Base-by-base conservation (phyloP, 2,888 invertebrate species). In the Tenthredo livida region DNA sequence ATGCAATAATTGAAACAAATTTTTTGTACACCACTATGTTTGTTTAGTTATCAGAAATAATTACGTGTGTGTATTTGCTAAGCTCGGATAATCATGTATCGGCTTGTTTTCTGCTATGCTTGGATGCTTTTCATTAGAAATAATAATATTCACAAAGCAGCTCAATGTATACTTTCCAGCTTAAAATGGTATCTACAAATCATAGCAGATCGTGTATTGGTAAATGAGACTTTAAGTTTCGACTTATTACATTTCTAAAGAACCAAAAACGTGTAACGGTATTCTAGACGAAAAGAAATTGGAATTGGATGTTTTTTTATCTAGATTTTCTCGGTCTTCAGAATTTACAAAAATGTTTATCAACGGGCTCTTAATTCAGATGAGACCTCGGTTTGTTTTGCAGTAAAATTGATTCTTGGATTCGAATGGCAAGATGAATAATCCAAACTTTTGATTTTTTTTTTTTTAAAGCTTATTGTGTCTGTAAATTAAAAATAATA, bases 111-210 rank as follows among this genome's bases (percentile, higher is more conserved):
- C 15, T 33, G 50, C 54, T 77, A 77, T 17, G 54, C 77, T 77
- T 77, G n/a, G n/a, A 29, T 37, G n/a, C 77, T 47, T 47, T 25
- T 54, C 10, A 37, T 40, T 12, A 40, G 37, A 29, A 37, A 58
- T 37, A 37, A 80, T 33, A 9, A 80, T 61, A 61, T 80, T 61
- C 25, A 40, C 40, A 21, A 58, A 21, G 61, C 21, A 25, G 58
- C 78, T 80, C 21, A n/a, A 17, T 80, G 78, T 80, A 37, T 58
- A 29, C 37, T 80, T 77, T 10, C 33, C 77, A 33, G 54, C 77
- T 29, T 50, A 50, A 77, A 7, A 77, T 77, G 54, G 33, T 77
- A 54, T 77, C 10, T 77, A 54, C 17, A 77, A 77, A 77, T 77
- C 77, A 29, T 12, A 77, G 54, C 54, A 54, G 54, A 54, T 5